Percentiles rank a stretch among this genome's conserved stretches.
These are phyloP conservation scores for Notechis scutatus DNA, from an alignment of 2,113 vertebrate genomes.

Conservation along the genomic window DNA sequence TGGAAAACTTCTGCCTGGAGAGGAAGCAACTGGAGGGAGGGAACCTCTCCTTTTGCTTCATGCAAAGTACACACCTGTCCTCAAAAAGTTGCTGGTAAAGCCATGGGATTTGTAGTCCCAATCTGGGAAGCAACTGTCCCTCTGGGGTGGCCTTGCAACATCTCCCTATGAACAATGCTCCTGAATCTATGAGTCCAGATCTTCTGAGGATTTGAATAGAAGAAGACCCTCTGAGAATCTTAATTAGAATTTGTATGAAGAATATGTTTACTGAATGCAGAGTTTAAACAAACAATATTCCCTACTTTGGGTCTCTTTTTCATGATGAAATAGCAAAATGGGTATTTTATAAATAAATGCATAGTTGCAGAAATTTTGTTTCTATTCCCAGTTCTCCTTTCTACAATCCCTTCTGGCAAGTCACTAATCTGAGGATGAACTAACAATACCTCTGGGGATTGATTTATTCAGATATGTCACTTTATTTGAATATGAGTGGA, in stretches of 20 bases:
- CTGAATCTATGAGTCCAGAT: neutral
- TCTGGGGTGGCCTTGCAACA: neutral
- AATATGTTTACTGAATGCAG: neutral
- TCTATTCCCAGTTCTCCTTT: neutral
- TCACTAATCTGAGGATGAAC: neutral
- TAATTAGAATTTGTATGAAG: neutral
- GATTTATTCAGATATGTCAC: neutral
- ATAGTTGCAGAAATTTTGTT: neutral
- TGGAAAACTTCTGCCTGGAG: neutral
- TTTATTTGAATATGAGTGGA: neutral
- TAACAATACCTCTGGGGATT: neutral
- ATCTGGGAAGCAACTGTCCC: neutral
- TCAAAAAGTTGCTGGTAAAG: neutral
- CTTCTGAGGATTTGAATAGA: neutral
- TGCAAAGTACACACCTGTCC: neutral
- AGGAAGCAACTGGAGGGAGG: neutral
- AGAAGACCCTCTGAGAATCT: neutral
- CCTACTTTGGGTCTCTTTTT: neutral
- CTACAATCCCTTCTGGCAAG: neutral
- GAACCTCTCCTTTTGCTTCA: neutral
- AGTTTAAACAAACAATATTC: neutral
- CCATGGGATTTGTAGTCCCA: neutral
- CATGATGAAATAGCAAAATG: neutral
- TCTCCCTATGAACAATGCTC: neutral
- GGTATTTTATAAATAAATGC: neutral